Conservation (phyloP, 2,113 vertebrate species). For the Bubo bubo region DNA sequence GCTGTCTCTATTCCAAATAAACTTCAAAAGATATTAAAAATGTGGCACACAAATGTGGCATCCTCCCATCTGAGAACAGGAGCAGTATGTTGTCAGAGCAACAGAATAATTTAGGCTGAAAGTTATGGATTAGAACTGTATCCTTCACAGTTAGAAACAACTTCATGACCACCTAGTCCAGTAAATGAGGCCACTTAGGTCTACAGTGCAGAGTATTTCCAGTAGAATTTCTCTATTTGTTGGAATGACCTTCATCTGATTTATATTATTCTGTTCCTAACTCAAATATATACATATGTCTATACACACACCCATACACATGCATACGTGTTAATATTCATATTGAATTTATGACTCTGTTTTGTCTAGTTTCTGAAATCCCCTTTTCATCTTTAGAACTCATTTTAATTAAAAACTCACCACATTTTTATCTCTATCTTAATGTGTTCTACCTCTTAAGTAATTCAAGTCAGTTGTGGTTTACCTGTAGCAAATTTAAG, state of each 20-base stretch:
- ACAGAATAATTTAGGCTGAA: background rate
- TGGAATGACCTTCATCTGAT: background rate
- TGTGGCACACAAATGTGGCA: background rate
- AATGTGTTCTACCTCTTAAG: background rate
- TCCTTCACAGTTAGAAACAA: background rate
- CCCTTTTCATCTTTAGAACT: background rate
- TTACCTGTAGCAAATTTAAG: background rate
- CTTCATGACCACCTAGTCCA: background rate
- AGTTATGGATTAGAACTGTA: background rate
- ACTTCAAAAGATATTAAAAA: background rate
- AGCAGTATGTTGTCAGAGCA: constrained; percentile 6
- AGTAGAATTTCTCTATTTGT: background rate
- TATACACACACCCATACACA: background rate
- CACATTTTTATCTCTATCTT: background rate
- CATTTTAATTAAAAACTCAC: background rate
- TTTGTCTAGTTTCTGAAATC: background rate
- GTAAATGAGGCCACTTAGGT: background rate
- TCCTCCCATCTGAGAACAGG: background rate
- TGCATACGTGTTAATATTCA: background rate
- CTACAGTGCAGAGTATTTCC: background rate
- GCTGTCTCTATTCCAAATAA: background rate
- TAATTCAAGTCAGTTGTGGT: background rate
- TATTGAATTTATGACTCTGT: background rate
- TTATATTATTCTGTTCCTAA: background rate
- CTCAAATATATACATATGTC: background rate